A percentile compares a stretch with the other conserved stretches of the same genome.
These are phyloP conservation scores for Sinella curviseta DNA, from an alignment of 1,140 invertebrate species.

Conservation along the genomic window DNA sequence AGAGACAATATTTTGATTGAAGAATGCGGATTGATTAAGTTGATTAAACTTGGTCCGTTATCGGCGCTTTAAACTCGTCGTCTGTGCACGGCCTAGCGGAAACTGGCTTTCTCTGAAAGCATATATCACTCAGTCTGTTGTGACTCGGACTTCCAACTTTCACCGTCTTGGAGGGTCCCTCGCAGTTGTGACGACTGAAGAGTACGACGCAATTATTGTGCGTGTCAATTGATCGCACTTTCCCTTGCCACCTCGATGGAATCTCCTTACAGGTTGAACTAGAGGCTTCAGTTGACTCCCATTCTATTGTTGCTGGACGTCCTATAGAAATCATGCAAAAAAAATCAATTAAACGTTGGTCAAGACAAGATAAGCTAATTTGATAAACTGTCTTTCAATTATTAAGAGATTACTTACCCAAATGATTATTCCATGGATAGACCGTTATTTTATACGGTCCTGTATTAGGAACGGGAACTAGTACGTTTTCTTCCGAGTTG, in stretches of 20 bases:
- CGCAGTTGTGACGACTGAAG: background rate
- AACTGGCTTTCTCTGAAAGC: background rate
- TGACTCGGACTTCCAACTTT: conserved; percentile 6
- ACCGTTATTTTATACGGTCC: background rate
- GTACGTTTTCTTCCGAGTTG: background rate
- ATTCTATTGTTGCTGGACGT: background rate
- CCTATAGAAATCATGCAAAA: background rate
- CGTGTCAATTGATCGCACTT: conserved; percentile 6
- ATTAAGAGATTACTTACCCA: background rate
- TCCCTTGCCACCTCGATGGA: background rate
- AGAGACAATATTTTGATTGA: no score
- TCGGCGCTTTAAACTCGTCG: background rate
- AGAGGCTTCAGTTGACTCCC: background rate
- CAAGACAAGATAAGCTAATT: no score
- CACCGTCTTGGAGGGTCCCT: background rate
- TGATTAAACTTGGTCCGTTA: background rate
- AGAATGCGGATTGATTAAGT: background rate
- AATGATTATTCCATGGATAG: conserved; percentile 19
- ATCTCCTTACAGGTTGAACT: background rate
- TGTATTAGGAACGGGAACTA: background rate
- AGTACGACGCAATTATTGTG: conserved; percentile 19
- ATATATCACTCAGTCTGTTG: background rate
- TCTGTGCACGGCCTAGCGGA: background rate
- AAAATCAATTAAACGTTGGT: no score
- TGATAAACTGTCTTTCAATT: background rate